These are phyloP conservation scores for Nasonia oneida DNA, from an alignment of 2,888 invertebrate species.

Conservation along the genomic window DNA sequence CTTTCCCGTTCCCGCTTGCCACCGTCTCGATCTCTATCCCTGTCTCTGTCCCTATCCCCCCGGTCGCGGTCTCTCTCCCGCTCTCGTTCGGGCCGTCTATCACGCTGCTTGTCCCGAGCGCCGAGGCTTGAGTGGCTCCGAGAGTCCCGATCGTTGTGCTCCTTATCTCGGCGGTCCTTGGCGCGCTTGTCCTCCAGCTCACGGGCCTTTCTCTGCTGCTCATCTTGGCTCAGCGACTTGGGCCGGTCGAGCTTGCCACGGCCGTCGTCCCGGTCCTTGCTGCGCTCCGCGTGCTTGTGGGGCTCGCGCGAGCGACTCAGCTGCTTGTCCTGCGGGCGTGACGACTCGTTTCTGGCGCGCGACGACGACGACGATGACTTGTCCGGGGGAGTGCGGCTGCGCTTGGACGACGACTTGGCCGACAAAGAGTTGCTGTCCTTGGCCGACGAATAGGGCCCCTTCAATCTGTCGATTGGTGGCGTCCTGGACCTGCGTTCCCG, in stretches of 20 bases:
- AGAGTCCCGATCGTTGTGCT: constrained; percentile 69
- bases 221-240: constrained; percentile 73
- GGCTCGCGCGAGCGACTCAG: constrained; percentile 65
- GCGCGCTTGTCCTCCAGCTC: constrained; percentile 74
- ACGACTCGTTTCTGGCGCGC: constrained; percentile 68
- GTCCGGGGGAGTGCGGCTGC: constrained; percentile 76
- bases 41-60: constrained; percentile 80
- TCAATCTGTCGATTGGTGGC: constrained; percentile 72
- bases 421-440: constrained; percentile 68
- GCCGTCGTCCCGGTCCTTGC: constrained; percentile 73
- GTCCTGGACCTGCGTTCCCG: constrained; percentile 76
- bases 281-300: constrained; percentile 72
- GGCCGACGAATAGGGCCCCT: constrained; percentile 68
- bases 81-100: constrained; percentile 53
- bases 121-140: constrained; percentile 68
- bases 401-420: constrained; percentile 66
- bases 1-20: constrained; percentile 26
- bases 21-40: constrained; percentile 69
- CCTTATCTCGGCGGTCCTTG: constrained; percentile 74
- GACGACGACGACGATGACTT: constrained; percentile 63
- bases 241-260: constrained; percentile 68
- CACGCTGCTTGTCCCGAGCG: constrained; percentile 67
- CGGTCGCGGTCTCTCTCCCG: constrained; percentile 69
- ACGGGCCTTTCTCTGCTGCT: constrained; percentile 76
- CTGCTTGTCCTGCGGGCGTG: constrained; percentile 48